phyloP scores from a whole-genome alignment of 2,797 vertebrate species.

The Catamblyrhynchus diadema region DNA sequence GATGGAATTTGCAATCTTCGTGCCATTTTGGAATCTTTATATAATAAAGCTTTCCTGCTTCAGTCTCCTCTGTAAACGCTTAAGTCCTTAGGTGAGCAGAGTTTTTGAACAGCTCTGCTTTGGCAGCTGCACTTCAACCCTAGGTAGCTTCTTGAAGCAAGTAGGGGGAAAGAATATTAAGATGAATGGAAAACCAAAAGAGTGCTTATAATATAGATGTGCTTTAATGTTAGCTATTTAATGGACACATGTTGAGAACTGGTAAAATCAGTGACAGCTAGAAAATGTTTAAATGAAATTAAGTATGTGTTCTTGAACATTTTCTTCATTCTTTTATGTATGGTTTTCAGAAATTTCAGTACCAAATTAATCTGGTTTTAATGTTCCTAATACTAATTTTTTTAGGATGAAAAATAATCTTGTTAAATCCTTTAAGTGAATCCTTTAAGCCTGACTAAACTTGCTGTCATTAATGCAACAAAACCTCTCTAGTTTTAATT shows the following conservation, averaged over 20 bases:
- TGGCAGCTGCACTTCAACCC: not conserved
- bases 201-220: not conserved
- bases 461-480: not conserved
- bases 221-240: not conserved
- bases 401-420: slow-evolving; percentile 24
- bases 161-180: not conserved
- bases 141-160: not conserved
- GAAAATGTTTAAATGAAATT: not conserved
- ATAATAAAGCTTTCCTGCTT: not conserved
- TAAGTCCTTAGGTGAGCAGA: not conserved
- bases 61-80: not conserved
- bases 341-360: not conserved
- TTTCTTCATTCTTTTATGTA: not conserved
- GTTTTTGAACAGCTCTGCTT: not conserved
- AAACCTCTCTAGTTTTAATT: not conserved
- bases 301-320: not conserved
- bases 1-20: not conserved
- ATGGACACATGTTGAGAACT: not conserved
- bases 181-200: not conserved
- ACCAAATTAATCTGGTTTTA: not conserved
- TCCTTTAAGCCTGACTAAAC: slow-evolving; percentile 22
- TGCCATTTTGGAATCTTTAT: not conserved
- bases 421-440: slow-evolving; percentile 18
- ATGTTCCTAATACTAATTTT: not conserved
- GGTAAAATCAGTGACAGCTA: not conserved